Evolutionary conservation across 2,113 vertebrate species (phyloP), one percentile per base, ranked within the genome.

Genomic region (Mustela lutreola): DNA sequence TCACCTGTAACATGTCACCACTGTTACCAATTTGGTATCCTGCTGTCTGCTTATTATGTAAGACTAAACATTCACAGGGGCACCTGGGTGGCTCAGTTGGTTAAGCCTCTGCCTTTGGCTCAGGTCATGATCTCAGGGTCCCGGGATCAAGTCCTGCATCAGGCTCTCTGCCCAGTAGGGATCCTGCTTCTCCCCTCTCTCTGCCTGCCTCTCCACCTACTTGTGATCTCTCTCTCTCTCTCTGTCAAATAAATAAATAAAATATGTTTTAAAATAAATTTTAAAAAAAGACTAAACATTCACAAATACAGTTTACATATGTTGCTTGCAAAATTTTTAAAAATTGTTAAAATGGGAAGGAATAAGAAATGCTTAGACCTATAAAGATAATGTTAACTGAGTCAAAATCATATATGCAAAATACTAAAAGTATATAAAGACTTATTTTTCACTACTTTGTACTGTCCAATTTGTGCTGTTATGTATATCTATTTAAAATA

Each of bases 31-130:
- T 60, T 95, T 89, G 67, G 31, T 71, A n/a, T 76, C 82, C 42
- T 92, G 33, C 26, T 75, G 48, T 42, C 42, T 86, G 85, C 9
- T 94, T 91, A 97, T 39, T 1, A 62, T 5, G 1, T 56, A 81
- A 89, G 56, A 92, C 85, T 95, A 73, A 95, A 98, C 97, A 85
- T 28, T 84, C 84, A 60, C 15, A 94, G 53, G 16, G 53, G 53
- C 53, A 56, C 53, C 16, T 16, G 53, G 53, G 53, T 56, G 53
- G 5, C 16, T 56, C 53, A 56, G 16, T 18, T 56, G 53, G 53
- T 56, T 56, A 56, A 56, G 53, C 4, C 53, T 56, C 53, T 18
- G 53, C 53, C 53, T 56, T 56, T 5, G 5, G 53, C 53, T 56
- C 53, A 56, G 53, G 53, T 56, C 53, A 18, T 18, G 15, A 18